Base-by-base conservation (phyloP, 2,113 vertebrate genomes). In the Erpornis zantholeuca region DNA sequence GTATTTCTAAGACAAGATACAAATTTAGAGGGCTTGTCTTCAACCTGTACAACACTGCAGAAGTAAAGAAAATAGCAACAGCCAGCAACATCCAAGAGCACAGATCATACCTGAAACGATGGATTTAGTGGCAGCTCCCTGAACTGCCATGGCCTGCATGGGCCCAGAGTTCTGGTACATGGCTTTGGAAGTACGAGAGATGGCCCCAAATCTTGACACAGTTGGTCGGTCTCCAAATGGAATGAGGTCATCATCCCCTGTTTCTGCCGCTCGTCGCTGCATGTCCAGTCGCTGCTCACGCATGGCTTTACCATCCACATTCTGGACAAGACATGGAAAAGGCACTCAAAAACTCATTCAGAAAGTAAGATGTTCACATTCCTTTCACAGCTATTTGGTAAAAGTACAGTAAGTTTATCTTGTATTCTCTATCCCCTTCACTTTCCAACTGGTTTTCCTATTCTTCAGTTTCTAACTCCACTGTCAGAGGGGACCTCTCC, bases 221-320 rank as follows among this genome's bases (percentile, higher is more conserved):
- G 99, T 99, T 53, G 99, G 99, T 91, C 99, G 97, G 80, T 99
- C 99, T 84, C 99, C 99, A 93, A 99, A 99, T 0, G 99, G 99
- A 81, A 99, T 99, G 95, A 99, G 99, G 85, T 99, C 99, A 92
- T 99, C 99, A 33, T 99, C 99, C 20, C 99, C 99, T 7, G 98
- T 96, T 96, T 99, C 99, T 8, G 99, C 97, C 3, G 98, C 98
- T 95, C 99, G 98, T 20, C 99, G 98, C 89, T 99, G 99, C 82
- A 98, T 98, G 71, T 99, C 99, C 72, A 99, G 82, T 1, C 98
- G 98, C 64, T 98, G 98, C 38, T 99, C 99, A 95, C 99, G 98
- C 95, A 99, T 95, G 92, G 98, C 94, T 97, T 99, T 99, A 36
- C 98, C 98, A n/a, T 99, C 99, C 53, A 98, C 97, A 14, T 98